Conservation (phyloP, 2,113 vertebrate species). For the Oxyruncus cristatus region DNA sequence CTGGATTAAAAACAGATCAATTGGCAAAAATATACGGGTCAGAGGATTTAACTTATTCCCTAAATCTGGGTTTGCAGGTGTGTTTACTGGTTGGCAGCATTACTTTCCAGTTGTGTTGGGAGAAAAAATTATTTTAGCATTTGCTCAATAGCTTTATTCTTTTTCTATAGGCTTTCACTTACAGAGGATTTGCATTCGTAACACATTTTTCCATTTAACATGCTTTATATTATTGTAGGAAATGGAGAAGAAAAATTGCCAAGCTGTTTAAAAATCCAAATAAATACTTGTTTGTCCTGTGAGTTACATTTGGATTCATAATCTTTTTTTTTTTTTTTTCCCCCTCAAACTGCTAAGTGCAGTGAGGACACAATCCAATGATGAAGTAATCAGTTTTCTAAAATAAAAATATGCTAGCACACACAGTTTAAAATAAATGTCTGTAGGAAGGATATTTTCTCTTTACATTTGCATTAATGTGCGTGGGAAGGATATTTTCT, state of each 20-base stretch:
- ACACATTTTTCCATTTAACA: neutral
- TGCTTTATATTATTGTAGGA: neutral
- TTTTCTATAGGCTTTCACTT: neutral
- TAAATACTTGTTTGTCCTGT: conserved; percentile 20
- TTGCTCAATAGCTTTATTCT: neutral
- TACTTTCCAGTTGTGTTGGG: neutral
- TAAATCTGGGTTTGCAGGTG: neutral
- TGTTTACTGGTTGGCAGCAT: neutral
- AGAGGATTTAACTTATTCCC: neutral
- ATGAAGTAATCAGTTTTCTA: conserved; percentile 24
- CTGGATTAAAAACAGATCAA: neutral
- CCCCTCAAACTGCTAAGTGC: neutral
- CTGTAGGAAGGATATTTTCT: conserved; percentile 40
- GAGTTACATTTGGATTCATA: conserved; percentile 27
- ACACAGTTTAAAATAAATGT: neutral
- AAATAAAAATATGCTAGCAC: conserved; percentile 29
- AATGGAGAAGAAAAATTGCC: neutral
- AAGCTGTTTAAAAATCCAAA: conserved; percentile 40
- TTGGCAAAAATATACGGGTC: neutral
- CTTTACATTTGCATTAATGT: conserved; percentile 29
- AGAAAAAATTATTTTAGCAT: neutral
- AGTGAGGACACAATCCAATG: conserved; percentile 1
- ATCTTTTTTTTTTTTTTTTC: neutral
- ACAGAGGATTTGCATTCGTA: neutral
- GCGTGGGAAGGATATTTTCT: conserved; percentile 29